These are phyloP conservation scores for Herpetotheres cachinnans DNA, from an alignment of 2,113 vertebrate species.

Conservation along the genomic window DNA sequence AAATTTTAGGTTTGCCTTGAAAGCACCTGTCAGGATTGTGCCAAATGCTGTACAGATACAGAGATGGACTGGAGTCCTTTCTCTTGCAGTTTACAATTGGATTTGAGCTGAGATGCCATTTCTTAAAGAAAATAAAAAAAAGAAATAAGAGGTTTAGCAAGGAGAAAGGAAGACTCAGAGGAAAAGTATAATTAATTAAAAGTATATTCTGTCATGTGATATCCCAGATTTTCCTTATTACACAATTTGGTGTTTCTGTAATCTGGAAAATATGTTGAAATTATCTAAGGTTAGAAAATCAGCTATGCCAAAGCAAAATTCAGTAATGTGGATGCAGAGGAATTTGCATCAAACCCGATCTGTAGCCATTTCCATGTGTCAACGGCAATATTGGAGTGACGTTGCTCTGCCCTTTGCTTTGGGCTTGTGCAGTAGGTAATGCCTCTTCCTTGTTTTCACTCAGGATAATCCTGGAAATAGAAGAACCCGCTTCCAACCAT, in stretches of 20 bases:
- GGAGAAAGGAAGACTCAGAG: background rate
- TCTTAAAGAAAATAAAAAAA: background rate
- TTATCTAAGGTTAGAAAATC: slow-evolving; percentile 2
- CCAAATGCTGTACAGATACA: background rate
- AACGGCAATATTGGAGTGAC: fast-evolving
- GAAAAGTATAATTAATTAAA: background rate
- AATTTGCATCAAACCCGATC: background rate
- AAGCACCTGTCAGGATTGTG: fast-evolving
- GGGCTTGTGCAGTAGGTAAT: background rate
- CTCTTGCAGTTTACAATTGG: background rate
- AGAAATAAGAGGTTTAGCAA: background rate
- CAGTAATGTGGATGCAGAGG: background rate
- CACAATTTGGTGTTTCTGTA: background rate
- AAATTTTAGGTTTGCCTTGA: background rate
- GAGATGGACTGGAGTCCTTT: background rate
- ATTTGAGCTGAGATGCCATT: background rate
- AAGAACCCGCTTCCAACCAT: slow-evolving; percentile 95
- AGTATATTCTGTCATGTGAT: background rate
- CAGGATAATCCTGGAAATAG: slow-evolving; percentile 92
- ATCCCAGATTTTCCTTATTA: background rate
- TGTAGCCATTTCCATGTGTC: background rate
- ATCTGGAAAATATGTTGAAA: background rate
- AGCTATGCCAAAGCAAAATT: background rate
- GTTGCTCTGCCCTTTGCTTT: background rate
- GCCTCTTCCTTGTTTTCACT: background rate